Base-by-base conservation (phyloP, 2,113 vertebrate genomes). In the Mohoua ochrocephala region DNA sequence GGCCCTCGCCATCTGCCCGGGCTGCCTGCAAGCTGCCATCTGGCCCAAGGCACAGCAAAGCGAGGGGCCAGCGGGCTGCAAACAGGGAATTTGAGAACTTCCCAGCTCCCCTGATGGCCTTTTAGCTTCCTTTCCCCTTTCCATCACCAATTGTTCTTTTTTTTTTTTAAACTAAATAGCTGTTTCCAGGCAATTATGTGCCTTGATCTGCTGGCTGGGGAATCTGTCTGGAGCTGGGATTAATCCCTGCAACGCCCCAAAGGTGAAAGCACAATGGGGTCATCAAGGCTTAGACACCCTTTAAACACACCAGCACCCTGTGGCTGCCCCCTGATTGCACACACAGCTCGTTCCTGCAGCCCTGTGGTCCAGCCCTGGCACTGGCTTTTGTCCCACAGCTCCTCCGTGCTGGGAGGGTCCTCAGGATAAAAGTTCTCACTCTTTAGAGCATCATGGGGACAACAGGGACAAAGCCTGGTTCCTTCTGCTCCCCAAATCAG, bases 1-100 rank as follows among this genome's bases (percentile, higher is more conserved):
- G 3, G 82, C 93, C 91, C 90, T 39, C 31, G 1, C 97, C 97
- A 97, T 97, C 97, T 97, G 96, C 95, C 91, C 42, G 0, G 56
- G 30, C 84, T 87, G 76, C 9, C 75, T 53, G 28, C 76, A 67
- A n/a, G 80, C 91, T 91, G 84, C 96, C 96, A 97, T 97, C 97
- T 97, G 97, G 76, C 81, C 16, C 11, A 42, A 7, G 61, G 87
- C 59, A 81, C 44, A 42, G 70, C 71, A 53, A 84, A 80, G 14
- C 0, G 1, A 82, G 91, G 60, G 91, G 91, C 76, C 50, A 6
- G 41, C 1, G 4, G 77, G 84, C 49, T 76, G 52, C 35, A 63
- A 41, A 87, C 3, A 15, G 84, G 76, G 54, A 92, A 96, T 80
- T 5, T 47, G 86, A 94, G 89, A 93, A 93, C 52, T 45, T 91